Percentiles rank a stretch among this genome's conserved stretches.
phyloP scores from a whole-genome alignment of 1,140 invertebrate species.

The Drosophila pandora region DNA sequence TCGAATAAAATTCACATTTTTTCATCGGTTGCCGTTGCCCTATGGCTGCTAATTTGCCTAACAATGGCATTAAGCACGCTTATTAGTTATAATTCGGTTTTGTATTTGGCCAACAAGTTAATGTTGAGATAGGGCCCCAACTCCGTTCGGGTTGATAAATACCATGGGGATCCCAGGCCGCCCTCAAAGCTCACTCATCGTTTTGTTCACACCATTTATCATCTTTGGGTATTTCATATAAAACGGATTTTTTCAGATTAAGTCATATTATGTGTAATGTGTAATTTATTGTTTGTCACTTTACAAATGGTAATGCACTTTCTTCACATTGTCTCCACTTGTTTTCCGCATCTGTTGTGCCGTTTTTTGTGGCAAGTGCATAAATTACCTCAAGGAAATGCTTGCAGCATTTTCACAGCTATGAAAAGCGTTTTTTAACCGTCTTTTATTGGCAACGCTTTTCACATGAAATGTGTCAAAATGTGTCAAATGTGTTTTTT shows the following conservation, averaged over 20 bases:
- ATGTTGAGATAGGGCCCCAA: slow-evolving; percentile 26
- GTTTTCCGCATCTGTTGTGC: slow-evolving; percentile 32
- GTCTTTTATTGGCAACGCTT: slow-evolving; percentile 13
- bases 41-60: slow-evolving; percentile 64
- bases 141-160: slow-evolving; percentile 51
- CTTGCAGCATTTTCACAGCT: slow-evolving; percentile 21
- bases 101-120: slow-evolving; percentile 64
- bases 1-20: slow-evolving; percentile 51
- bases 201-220: slow-evolving; percentile 70
- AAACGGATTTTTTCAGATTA: slow-evolving; percentile 35
- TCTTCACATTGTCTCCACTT: slow-evolving; percentile 37
- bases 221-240: slow-evolving; percentile 17
- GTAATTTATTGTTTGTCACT: slow-evolving; percentile 42
- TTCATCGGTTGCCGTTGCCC: slow-evolving; percentile 16
- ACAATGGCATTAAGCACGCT: slow-evolving; percentile 65
- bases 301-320: slow-evolving; percentile 52
- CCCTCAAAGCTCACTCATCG: slow-evolving; percentile 8
- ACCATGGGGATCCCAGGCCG: slow-evolving; percentile 19
- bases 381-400: slow-evolving; percentile 36
- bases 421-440: slow-evolving; percentile 36
- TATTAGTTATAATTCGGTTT: slow-evolving; percentile 71
- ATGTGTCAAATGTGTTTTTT: slow-evolving; percentile 25
- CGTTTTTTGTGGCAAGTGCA: slow-evolving; percentile 28
- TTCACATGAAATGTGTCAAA: slow-evolving; percentile 22
- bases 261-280: slow-evolving; percentile 30